Conservation (phyloP, 2,888 invertebrate genomes). For the Dione juno region DNA sequence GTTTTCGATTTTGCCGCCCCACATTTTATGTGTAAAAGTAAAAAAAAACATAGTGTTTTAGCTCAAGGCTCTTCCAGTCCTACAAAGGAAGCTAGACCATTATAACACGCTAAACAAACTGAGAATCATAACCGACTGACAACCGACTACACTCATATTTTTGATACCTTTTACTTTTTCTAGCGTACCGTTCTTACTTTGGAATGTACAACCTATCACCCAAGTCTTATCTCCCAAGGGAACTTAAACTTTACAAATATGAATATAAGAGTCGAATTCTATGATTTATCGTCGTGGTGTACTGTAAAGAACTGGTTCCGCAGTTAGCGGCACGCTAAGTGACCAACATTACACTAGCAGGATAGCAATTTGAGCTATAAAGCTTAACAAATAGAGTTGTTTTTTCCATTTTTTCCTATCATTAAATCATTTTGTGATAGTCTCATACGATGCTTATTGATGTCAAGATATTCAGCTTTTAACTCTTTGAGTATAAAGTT, state of each 20-base stretch:
- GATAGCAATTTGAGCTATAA: slow-evolving; percentile 48
- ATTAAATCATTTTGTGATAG: slow-evolving; percentile 52
- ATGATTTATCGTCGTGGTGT: slow-evolving; percentile 41
- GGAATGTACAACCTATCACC: slow-evolving; percentile 41
- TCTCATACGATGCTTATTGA: slow-evolving; percentile 36
- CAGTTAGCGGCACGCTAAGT: slow-evolving; percentile 61
- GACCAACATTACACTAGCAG: slow-evolving; percentile 49
- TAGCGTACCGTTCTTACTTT: slow-evolving; percentile 43
- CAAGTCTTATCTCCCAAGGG: not conserved
- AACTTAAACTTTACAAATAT: slow-evolving; percentile 9
- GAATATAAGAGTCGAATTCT: slow-evolving; percentile 17
- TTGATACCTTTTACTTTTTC: slow-evolving; percentile 42
- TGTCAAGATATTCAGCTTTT: slow-evolving; percentile 36
- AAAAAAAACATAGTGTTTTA: too few species aligned
- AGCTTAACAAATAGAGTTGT: slow-evolving; percentile 36
- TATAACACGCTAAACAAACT: slow-evolving; percentile 22
- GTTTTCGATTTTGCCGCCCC: too few species aligned
- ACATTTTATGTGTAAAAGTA: too few species aligned
- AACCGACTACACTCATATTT: slow-evolving; percentile 36
- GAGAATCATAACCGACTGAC: slow-evolving; percentile 16
- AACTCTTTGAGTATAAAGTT: slow-evolving; percentile 29
- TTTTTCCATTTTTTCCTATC: slow-evolving; percentile 33
- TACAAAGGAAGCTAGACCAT: not conserved
- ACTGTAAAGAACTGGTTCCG: slow-evolving; percentile 69
- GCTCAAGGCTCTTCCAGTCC: not conserved